These are phyloP conservation scores for Odontomachus brunneus DNA, from an alignment of 1,140 invertebrate species.

Conservation along the genomic window DNA sequence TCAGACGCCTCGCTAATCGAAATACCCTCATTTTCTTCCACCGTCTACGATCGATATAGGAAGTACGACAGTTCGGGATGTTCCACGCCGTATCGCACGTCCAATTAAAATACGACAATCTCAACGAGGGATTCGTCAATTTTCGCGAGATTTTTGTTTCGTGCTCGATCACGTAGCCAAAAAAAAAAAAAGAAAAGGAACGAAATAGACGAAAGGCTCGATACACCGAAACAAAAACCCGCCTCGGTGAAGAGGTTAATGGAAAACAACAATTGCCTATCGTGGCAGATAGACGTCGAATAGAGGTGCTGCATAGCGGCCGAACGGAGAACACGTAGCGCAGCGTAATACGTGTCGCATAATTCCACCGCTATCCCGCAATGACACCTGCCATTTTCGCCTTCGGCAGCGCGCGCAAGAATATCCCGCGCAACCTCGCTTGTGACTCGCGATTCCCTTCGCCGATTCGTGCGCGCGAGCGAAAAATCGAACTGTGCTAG, in stretches of 20 bases:
- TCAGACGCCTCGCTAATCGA: conserved; percentile 43
- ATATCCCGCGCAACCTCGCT: conserved; percentile 64
- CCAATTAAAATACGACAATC: conserved; percentile 5
- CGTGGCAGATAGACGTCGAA: neutral
- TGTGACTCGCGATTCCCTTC: conserved; percentile 39
- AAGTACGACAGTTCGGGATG: neutral
- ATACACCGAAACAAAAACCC: conserved; percentile 5
- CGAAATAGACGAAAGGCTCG: neutral
- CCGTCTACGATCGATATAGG: neutral
- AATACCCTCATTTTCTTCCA: conserved; percentile 14
- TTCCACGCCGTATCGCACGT: no score
- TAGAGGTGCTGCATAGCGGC: neutral
- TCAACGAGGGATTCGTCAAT: neutral
- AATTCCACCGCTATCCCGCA: conserved; percentile 56
- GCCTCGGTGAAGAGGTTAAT: conserved; percentile 7
- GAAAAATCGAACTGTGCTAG: neutral
- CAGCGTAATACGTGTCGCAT: conserved; percentile 48
- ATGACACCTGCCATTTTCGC: conserved; percentile 66
- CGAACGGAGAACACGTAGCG: conserved; percentile 29
- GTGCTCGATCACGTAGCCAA: neutral
- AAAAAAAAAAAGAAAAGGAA: neutral
- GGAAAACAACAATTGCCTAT: conserved; percentile 32
- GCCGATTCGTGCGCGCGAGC: conserved; percentile 6
- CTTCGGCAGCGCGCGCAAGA: conserved; percentile 61
- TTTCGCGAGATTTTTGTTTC: neutral